Evolutionary conservation across 2,888 invertebrate genomes (phyloP).

Genomic region (Idaea aversata): DNA sequence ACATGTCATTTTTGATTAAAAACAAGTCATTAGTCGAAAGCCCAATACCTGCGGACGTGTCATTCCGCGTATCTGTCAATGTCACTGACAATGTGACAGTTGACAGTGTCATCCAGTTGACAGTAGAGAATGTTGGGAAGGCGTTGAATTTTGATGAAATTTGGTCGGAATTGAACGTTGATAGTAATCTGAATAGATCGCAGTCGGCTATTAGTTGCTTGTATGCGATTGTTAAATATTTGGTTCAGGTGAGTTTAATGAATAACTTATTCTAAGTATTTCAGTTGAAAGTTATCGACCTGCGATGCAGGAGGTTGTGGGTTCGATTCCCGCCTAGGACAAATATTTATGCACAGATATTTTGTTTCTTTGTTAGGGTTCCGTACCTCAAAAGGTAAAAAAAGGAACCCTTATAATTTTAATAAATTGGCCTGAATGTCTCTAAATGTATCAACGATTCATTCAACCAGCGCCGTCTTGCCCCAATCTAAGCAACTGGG

Average conservation of each 20-base stretch:
- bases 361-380: too few relatives aligned
- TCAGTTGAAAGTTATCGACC: too few relatives aligned
- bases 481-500: not conserved
- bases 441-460: not conserved
- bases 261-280: not conserved
- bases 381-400: too few relatives aligned
- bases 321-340: too few relatives aligned
- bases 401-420: too few relatives aligned
- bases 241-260: constrained; percentile 61
- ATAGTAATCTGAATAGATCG: constrained; percentile 63
- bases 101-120: constrained; percentile 59
- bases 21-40: constrained; percentile 72
- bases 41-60: constrained; percentile 66
- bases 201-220: constrained; percentile 75
- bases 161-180: constrained; percentile 67
- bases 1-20: constrained; percentile 72
- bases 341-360: too few relatives aligned
- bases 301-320: too few relatives aligned
- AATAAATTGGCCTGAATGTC: not conserved
- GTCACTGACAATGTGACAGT: constrained; percentile 62
- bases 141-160: constrained; percentile 63
- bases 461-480: not conserved
- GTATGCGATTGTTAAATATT: constrained; percentile 70
- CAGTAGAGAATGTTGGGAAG: constrained; percentile 64
- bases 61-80: constrained; percentile 52